These are phyloP conservation scores for Silurus lanzhouensis DNA, from an alignment of 2,797 vertebrate species.

Conservation along the genomic window DNA sequence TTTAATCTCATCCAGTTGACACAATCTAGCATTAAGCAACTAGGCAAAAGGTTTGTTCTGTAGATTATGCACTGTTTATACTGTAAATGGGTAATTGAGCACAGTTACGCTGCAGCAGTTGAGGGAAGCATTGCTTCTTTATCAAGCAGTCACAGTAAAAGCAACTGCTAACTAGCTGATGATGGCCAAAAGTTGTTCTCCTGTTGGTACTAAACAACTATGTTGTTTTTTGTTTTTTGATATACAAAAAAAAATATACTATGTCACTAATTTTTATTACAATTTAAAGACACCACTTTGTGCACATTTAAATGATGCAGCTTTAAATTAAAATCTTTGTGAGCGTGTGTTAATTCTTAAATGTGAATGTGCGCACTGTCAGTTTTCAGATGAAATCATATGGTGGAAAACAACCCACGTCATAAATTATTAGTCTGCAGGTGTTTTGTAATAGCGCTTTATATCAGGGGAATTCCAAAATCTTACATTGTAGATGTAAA, in stretches of 20 bases:
- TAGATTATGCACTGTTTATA: background rate
- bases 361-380: background rate
- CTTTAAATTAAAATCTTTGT: background rate
- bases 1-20: background rate
- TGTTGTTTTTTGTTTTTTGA: background rate
- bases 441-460: background rate
- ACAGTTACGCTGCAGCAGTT: background rate
- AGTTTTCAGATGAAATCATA: background rate
- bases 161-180: background rate
- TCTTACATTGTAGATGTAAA: conserved; percentile 2
- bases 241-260: background rate
- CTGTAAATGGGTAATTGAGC: background rate
- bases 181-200: background rate
- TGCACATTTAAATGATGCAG: background rate
- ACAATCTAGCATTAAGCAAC: background rate
- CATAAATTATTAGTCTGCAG: background rate
- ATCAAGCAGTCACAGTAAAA: background rate
- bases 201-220: background rate
- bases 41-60: background rate
- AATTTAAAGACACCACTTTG: background rate
- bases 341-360: background rate
- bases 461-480: background rate
- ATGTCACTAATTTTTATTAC: background rate
- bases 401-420: background rate
- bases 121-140: background rate